Evolutionary conservation across 2,888 invertebrate genomes (phyloP), one percentile per base, ranked within the genome.

Genomic region (Ceraclea dissimilis): DNA sequence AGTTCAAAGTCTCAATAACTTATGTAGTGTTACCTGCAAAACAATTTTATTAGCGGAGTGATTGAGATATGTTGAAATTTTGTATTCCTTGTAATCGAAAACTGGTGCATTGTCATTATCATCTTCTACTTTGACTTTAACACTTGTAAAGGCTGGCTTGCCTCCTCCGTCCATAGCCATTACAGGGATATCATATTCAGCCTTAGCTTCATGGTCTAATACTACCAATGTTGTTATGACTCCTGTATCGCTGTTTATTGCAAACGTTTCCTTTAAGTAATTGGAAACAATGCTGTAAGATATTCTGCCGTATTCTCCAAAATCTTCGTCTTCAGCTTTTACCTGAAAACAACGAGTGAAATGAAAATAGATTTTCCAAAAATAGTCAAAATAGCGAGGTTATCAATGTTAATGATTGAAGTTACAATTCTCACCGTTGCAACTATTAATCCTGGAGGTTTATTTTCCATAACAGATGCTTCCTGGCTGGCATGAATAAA

Each of bases 91-190:
- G 6, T 84, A 70, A 34, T 79, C 69, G 65, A 88, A 88, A 51
- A 75, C 70, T 0, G 90, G 90, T 2, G 80, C 70, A 66, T 87
- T 85, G 65, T 90, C 90, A 67, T 90, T 89, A 60, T 83, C 80
- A 68, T 90, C 90, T 17, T 77, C 75, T 26, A 92, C 82, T 66
- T 80, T 80, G 0, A 92, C 83, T 66, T 84, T 74, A 20, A 88
- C 76, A 16, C 78, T 79, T 47, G 85, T 72, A 65, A 84, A 84
- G 21, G 85, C 84, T 17, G 83, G 79, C 67, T 82, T 76, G 63
- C 88, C 81, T 48, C 86, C 88, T 1, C 79, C 80, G 68, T 92
- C 91, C 1, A 80, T 82, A 1, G 87, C 90, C 71, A 83, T 80
- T 1, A 91, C 75, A 0, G 84, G 83, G 50, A 90, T 75, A 66